These are phyloP conservation scores for Nannobrachium achirus DNA, from an alignment of 2,113 vertebrate species.

Conservation along the genomic window DNA sequence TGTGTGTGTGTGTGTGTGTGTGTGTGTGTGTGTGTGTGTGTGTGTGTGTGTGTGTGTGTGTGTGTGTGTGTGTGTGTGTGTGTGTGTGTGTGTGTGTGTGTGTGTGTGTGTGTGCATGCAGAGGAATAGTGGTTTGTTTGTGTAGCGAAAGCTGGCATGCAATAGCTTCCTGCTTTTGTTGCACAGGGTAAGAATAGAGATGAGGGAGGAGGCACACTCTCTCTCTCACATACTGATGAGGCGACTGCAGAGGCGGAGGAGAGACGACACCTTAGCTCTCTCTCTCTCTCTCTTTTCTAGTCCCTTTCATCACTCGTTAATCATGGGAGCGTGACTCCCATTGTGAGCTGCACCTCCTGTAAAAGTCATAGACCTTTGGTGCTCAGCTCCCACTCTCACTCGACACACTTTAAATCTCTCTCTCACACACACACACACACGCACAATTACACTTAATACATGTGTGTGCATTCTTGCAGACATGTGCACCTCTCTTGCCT, in stretches of 20 bases:
- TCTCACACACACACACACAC: conserved; percentile 4
- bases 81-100: neutral
- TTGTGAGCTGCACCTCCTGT: too few relatives aligned
- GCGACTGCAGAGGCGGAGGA: conserved; percentile 33
- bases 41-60: conserved; percentile 15
- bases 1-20: neutral
- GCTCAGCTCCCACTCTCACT: too few relatives aligned
- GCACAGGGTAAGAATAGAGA: conserved; percentile 45
- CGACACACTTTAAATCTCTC: too few relatives aligned
- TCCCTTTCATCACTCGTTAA: neutral
- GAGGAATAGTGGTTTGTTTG: neutral
- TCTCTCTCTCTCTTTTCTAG: neutral
- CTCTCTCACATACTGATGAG: conserved; percentile 66
- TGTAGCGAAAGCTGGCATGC: conserved; percentile 31
- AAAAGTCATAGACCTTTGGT: too few relatives aligned
- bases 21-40: conserved; percentile 10
- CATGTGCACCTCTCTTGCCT: neutral
- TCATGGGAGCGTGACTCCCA: neutral
- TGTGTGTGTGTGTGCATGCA: neutral
- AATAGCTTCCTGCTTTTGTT: conserved; percentile 43
- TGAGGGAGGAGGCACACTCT: conserved; percentile 30
- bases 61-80: conserved; percentile 3
- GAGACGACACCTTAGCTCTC: conserved; percentile 21
- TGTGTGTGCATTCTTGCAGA: neutral
- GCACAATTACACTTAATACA: neutral